Evolutionary conservation across 2,797 vertebrate species (phyloP).

Genomic region (Scolopax bukidnonensis): DNA sequence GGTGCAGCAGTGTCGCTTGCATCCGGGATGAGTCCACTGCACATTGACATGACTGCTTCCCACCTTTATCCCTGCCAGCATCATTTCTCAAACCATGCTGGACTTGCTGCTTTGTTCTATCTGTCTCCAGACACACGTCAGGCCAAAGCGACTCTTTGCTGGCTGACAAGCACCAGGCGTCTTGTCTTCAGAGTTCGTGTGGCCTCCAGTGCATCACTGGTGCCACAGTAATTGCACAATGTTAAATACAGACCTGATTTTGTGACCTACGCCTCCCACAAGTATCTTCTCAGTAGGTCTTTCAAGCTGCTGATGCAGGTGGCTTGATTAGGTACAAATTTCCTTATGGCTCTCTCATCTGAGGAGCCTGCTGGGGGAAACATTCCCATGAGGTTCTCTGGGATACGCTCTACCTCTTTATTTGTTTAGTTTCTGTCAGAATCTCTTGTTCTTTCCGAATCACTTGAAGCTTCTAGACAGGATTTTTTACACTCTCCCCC

Average conservation of each 20-base stretch:
- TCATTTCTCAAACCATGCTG: background rate
- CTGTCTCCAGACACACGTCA: background rate
- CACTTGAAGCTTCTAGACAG: background rate
- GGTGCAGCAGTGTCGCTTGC: background rate
- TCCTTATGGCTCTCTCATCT: background rate
- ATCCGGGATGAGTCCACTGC: background rate
- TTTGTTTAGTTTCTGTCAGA: background rate
- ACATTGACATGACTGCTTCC: slow-evolving; percentile 5
- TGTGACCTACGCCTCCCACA: background rate
- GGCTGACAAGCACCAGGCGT: background rate
- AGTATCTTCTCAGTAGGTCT: background rate
- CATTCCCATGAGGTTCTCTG: background rate
- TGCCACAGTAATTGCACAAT: background rate
- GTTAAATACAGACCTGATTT: background rate
- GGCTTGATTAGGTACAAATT: background rate
- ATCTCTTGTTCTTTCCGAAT: background rate
- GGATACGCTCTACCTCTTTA: background rate
- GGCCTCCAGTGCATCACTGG: background rate
- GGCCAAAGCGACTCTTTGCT: background rate
- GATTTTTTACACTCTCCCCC: background rate
- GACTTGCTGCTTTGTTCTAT: background rate
- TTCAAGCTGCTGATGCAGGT: background rate
- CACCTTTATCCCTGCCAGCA: background rate
- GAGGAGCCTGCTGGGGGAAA: background rate
- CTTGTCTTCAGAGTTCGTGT: background rate